Base-by-base conservation (phyloP, 2,113 vertebrate species). In the Pterophyllum scalare region DNA sequence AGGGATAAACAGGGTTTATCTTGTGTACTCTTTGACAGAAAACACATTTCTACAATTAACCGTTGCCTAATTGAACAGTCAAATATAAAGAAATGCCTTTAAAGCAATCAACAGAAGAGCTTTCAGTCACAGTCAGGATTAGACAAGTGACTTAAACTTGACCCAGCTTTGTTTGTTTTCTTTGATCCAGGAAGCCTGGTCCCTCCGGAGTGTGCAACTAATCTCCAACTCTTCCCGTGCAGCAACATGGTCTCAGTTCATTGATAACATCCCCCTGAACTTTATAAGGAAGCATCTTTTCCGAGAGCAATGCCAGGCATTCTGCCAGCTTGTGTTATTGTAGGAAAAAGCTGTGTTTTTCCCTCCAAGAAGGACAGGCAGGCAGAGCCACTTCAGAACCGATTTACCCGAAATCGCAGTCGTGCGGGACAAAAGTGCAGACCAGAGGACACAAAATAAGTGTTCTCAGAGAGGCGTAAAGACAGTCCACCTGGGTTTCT, bases 141-240 rank as follows among this genome's bases (percentile, higher is more conserved):
- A 49, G 7, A 2, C 19, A 40, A 49, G 46, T 43, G 59, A 43
- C 62, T 83, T 60, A 20, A 77, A 75, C n/a, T 26, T 67, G 49
- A 79, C 60, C 52, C 58, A 61, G 22, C 60, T 62, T 31, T 77
- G 70, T 89, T 88, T 87, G 59, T 85, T 85, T 76, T 78, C 77
- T 67, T 78, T 59, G 40, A 83, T 67, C n/a, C 88, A 87, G 87
- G 89, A 92, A 91, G 76, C 60, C 22, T 15, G 1, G 9, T 84
- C 80, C 79, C 76, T 70, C 22, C 33, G 75, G 81, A 85, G 72
- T 8, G 7, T 49, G 40, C 58, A 46, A 59, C 59, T 89, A 74
- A 90, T 87, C 86, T 87, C 31, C 70, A 67, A 38, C 56, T 90
- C 77, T 83, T 88, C 76, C 89, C 61, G 10, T 82, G 33, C 70